Evolutionary conservation across 2,888 invertebrate species (phyloP), one percentile per base, ranked within the genome.

Genomic region (Lomographa bimaculata): DNA sequence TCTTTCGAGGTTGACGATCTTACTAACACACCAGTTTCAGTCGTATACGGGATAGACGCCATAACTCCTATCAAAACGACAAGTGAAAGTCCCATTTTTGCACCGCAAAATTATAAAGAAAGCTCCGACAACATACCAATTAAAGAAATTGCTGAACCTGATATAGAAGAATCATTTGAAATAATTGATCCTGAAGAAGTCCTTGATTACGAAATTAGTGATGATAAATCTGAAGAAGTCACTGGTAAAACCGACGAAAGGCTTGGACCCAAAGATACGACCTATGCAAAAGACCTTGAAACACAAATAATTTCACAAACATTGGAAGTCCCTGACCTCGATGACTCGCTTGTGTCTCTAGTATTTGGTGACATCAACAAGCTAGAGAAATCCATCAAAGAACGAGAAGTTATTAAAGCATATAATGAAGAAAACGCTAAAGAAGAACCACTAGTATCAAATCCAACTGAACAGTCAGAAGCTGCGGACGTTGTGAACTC

Each of bases 1-100:
- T 65, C 72, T 0, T 73, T 71, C 49, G 70, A 74, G 54, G 72
- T 72, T 3, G 72, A 73, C 40, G 73, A 73, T 47, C 57, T 73
- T 5, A 60, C 60, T 44, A 70, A 74, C 27, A 67, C 69, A 6
- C 74, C 74, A 14, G 50, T 72, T 5, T 36, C 45, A 7, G 56
- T 71, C 6, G 67, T 64, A 7, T 74, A 71, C 37, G 74, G 64
- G 6, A 46, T 38, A 24, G 24, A 50, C 28, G 44, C 8, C n/a
- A 47, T 54, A 8, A 57, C 61, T 7, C 54, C 54, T 1, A 24
- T 46, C 5, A 52, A 24, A 11, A 12, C 8, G 7, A 37, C 33
- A 27, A 40, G 45, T 38, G 52, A 56, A 46, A 49, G 44, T 8
- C 24, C 24, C 24, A 25, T 24, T 30, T 34, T 23, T 9, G 44